phyloP scores from a whole-genome alignment of 2,113 vertebrate species.

The Pollachius pollachius region DNA sequence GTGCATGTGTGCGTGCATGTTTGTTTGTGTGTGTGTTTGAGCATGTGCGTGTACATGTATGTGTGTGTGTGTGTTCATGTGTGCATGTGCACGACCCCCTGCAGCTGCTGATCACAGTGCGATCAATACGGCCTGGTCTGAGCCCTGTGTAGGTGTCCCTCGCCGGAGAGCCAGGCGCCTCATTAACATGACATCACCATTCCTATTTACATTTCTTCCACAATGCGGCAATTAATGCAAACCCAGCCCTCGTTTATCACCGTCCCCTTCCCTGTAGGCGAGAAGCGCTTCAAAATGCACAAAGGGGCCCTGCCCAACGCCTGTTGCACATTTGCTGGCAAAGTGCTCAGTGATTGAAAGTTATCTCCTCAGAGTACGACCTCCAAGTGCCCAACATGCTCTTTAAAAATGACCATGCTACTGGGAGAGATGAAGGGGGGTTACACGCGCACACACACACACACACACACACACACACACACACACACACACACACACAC shows the following conservation, averaged over 20 bases:
- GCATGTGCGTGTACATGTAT: too few species aligned
- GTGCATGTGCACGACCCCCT: not conserved
- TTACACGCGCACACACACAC: too few species aligned
- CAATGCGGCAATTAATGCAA: conserved; percentile 36
- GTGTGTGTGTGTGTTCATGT: not conserved
- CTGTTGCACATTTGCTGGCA: conserved; percentile 39
- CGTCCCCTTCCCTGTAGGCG: conserved; percentile 20
- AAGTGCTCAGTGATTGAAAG: conserved; percentile 38
- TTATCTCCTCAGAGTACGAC: not conserved
- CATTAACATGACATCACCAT: conserved; percentile 44
- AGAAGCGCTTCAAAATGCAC: conserved; percentile 8
- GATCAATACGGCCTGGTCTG: conserved; percentile 2
- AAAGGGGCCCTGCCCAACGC: conserved; percentile 24
- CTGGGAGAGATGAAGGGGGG: too few species aligned
- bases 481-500: too few species aligned
- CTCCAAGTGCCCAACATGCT: not conserved
- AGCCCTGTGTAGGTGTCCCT: conserved; percentile 4
- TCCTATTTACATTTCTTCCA: conserved; percentile 35
- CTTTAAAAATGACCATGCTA: too few species aligned
- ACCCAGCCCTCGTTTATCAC: conserved; percentile 44
- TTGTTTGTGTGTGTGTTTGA: too few species aligned
- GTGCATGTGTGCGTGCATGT: too few species aligned
- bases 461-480: too few species aligned
- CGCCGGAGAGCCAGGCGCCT: conserved; percentile 15
- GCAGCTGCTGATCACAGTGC: not conserved